Conservation (phyloP, 2,888 invertebrate genomes). For the Drosophila siamana region DNA sequence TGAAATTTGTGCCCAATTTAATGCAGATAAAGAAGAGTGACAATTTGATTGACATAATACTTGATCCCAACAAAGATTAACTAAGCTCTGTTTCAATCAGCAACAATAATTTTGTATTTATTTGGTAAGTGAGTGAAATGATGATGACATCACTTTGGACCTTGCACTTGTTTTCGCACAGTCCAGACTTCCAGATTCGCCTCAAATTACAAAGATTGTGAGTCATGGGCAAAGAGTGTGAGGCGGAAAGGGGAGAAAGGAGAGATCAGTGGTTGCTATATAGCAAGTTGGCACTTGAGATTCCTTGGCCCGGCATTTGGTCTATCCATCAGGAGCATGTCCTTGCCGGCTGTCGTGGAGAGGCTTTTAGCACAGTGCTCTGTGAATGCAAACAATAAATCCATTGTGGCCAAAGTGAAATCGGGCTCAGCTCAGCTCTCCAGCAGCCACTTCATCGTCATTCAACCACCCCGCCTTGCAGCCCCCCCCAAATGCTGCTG, state of each 20-base stretch:
- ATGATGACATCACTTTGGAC: conserved; percentile 44
- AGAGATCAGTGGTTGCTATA: conserved; percentile 9
- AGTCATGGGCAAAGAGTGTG: conserved; percentile 13
- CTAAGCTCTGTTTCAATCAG: neutral
- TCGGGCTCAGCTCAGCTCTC: conserved; percentile 74
- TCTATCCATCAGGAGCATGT: neutral
- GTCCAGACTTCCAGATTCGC: conserved; percentile 2
- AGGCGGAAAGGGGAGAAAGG: no score
- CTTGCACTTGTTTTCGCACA: conserved; percentile 31
- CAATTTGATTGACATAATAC: neutral
- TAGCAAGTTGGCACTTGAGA: conserved; percentile 31
- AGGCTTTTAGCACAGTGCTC: conserved; percentile 57
- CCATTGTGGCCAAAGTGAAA: conserved; percentile 81
- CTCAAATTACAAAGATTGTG: conserved; percentile 23
- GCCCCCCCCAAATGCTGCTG: neutral
- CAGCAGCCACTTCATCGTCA: conserved; percentile 75
- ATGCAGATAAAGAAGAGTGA: neutral
- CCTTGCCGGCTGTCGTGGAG: conserved; percentile 16
- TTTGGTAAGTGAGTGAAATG: neutral
- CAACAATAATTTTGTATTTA: neutral
- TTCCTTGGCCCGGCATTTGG: conserved; percentile 4
- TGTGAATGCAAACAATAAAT: conserved; percentile 74
- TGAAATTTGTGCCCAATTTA: neutral
- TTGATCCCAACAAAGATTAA: neutral
- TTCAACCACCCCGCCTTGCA: neutral